Percentiles rank a stretch among this genome's conserved stretches.
Evolutionary conservation across 2,797 vertebrate species (phyloP).

Genomic region (Loriculus beryllinus): DNA sequence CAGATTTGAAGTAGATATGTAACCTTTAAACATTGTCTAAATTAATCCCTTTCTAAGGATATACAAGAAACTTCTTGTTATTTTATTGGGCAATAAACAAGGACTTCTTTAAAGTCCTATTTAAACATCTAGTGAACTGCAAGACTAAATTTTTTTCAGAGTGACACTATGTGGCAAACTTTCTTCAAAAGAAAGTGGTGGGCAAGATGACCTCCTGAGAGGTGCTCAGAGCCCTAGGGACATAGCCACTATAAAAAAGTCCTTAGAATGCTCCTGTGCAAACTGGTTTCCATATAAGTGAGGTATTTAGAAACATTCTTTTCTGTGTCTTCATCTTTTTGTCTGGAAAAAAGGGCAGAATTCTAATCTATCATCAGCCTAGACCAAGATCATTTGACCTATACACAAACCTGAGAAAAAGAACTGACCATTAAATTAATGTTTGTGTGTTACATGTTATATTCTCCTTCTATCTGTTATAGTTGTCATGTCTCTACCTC

Average conservation of each 20-base stretch:
- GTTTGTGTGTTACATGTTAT: not conserved
- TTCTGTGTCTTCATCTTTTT: not conserved
- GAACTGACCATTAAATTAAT: rapidly evolving
- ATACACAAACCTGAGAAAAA: not conserved
- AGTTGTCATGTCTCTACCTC: not conserved
- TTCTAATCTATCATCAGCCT: not conserved
- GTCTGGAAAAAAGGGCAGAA: not conserved
- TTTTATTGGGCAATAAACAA: not conserved
- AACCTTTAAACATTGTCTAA: not conserved
- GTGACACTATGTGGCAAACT: not conserved
- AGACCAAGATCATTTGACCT: not conserved
- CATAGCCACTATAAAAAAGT: not conserved
- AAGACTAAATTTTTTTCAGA: not conserved
- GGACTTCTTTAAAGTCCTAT: not conserved
- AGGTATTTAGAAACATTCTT: not conserved
- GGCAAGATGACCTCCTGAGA: not conserved
- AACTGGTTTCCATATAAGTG: not conserved
- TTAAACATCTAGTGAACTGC: not conserved
- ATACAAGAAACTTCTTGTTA: not conserved
- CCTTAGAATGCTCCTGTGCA: rapidly evolving
- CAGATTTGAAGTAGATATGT: not conserved
- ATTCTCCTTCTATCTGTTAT: not conserved
- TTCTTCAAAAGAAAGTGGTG: not conserved
- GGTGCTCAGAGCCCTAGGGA: not conserved
- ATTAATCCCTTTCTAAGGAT: not conserved